These are phyloP conservation scores for Allobates femoralis DNA, from an alignment of 2,797 vertebrate genomes.

Conservation along the genomic window DNA sequence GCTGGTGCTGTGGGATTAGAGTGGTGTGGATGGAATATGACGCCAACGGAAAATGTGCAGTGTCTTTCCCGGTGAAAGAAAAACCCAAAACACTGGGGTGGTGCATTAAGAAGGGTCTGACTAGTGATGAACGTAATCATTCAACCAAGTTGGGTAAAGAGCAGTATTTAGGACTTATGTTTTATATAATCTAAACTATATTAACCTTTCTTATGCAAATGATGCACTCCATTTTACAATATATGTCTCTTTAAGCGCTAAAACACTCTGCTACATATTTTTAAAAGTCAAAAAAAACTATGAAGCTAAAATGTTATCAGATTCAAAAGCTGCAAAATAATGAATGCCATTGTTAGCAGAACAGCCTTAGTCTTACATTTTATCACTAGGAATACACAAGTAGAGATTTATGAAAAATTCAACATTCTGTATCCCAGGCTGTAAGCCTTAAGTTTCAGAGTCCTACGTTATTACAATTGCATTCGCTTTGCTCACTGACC, in stretches of 20 bases:
- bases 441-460: background rate
- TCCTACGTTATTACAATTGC: background rate
- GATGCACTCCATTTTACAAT: too few species aligned
- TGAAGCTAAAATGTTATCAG: background rate
- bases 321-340: background rate
- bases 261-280: background rate
- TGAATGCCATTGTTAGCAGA: background rate
- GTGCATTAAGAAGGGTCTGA: too few species aligned
- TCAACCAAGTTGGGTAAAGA: too few species aligned
- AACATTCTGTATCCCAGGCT: background rate
- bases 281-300: background rate
- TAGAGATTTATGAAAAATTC: conserved; percentile 3
- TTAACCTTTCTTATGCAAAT: too few species aligned
- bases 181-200: too few species aligned
- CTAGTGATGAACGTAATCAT: too few species aligned
- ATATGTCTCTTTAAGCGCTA: background rate
- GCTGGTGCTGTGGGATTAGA: too few species aligned
- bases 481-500: background rate
- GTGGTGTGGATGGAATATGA: too few species aligned
- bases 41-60: too few species aligned
- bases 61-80: too few species aligned
- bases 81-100: too few species aligned
- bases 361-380: background rate
- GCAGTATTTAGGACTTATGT: too few species aligned
- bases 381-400: background rate